Conservation (phyloP, 2,888 invertebrate species). For the Fissipunctia ypsillon region DNA sequence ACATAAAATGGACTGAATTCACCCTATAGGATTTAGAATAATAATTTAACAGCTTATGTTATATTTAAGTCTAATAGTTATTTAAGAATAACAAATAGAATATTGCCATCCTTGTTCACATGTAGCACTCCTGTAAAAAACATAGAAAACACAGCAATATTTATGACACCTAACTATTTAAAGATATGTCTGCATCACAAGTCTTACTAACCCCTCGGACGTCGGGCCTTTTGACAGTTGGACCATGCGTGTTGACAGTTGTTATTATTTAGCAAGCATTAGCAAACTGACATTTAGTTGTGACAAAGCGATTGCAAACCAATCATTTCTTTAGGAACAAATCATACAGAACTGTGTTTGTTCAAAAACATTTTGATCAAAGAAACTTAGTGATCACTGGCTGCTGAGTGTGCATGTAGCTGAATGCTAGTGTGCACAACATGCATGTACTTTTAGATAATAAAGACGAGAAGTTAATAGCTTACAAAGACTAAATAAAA, state of each 20-base stretch:
- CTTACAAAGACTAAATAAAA: neutral
- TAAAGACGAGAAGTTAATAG: neutral
- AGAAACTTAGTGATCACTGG: neutral
- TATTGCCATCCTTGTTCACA: neutral
- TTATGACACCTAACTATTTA: neutral
- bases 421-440: slow-evolving; percentile 8
- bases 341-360: neutral
- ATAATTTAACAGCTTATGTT: neutral
- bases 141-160: neutral
- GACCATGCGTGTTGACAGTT: too few species aligned
- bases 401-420: neutral
- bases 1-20: neutral
- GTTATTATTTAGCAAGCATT: too few species aligned
- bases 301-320: neutral
- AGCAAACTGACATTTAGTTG: neutral
- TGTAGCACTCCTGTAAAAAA: neutral
- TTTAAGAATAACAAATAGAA: neutral
- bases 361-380: neutral
- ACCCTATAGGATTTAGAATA: neutral
- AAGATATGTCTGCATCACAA: neutral
- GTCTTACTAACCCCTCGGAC: too few species aligned
- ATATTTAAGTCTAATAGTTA: neutral
- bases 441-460: neutral
- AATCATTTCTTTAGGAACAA: neutral
- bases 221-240: too few species aligned